Conservation (phyloP, 2,113 vertebrate genomes). For the Elephantulus edwardii region DNA sequence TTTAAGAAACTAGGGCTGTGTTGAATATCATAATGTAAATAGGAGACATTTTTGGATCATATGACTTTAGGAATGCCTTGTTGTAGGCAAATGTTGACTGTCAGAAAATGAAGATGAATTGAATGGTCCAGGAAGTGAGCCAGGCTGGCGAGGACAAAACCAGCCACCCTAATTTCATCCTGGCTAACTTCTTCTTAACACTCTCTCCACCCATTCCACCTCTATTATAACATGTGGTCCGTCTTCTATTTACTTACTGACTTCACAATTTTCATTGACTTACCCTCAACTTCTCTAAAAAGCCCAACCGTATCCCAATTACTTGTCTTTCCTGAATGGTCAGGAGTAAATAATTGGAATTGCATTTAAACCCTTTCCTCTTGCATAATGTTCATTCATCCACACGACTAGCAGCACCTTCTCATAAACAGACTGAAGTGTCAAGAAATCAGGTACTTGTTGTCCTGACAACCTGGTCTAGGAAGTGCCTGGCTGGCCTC, state of each 20-base stretch:
- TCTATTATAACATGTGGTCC: neutral
- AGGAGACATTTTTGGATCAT: constrained; percentile 45
- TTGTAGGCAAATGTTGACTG: constrained; percentile 53
- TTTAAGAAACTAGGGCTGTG: constrained; percentile 66
- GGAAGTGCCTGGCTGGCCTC: constrained; percentile 36
- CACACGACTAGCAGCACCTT: neutral
- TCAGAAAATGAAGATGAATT: constrained; percentile 59
- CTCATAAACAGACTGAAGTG: neutral
- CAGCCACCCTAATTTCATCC: neutral
- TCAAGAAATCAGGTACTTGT: constrained; percentile 39
- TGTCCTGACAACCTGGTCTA: constrained; percentile 35
- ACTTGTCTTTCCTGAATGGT: neutral
- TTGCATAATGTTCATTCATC: neutral
- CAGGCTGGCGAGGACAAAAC: constrained; percentile 41
- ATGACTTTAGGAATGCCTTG: constrained; percentile 28
- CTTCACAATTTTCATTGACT: constrained; percentile 17
- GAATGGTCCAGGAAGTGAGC: constrained; percentile 51
- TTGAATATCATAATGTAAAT: constrained; percentile 66
- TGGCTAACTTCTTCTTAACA: neutral
- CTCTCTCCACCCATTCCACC: neutral
- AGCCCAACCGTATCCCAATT: neutral
- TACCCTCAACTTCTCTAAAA: neutral
- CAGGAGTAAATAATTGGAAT: neutral
- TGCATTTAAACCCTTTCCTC: neutral
- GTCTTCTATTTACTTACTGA: neutral